These are phyloP conservation scores for Equus quagga DNA, from an alignment of 2,113 vertebrate genomes.

Conservation along the genomic window DNA sequence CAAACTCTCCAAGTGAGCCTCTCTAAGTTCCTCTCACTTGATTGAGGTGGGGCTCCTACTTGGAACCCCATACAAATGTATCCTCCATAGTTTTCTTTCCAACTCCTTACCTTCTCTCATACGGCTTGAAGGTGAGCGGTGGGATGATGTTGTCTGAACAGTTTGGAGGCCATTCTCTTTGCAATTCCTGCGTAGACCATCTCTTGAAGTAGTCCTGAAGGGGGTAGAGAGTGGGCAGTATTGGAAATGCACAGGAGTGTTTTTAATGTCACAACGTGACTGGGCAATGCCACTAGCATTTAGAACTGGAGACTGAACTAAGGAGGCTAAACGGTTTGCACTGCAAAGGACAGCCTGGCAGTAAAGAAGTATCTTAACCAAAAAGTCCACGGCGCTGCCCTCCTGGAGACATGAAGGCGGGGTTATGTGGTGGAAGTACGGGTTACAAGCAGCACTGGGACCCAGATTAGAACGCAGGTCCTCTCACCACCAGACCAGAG, in stretches of 20 bases:
- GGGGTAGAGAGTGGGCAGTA: background rate
- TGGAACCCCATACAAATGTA: too few species aligned
- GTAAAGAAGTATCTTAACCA: background rate
- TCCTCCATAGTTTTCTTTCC: background rate
- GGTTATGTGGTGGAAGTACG: background rate
- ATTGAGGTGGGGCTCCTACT: background rate
- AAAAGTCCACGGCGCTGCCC: accelerated
- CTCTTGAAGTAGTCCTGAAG: background rate
- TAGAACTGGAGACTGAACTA: background rate
- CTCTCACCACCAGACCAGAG: background rate
- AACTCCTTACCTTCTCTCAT: background rate
- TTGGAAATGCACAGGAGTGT: background rate
- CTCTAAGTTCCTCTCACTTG: background rate
- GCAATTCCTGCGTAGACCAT: background rate
- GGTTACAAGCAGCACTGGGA: accelerated
- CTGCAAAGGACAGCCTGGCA: background rate
- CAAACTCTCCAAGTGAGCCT: background rate
- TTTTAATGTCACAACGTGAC: background rate
- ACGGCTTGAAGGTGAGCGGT: background rate
- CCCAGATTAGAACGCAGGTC: background rate
- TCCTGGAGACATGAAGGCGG: background rate
- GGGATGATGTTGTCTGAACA: background rate
- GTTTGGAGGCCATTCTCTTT: background rate
- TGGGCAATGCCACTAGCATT: background rate
- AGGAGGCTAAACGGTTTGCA: background rate